A percentile compares a stretch with the other conserved stretches of the same genome.
phyloP scores from a whole-genome alignment of 2,113 vertebrate genomes.

The Rhineura floridana region DNA sequence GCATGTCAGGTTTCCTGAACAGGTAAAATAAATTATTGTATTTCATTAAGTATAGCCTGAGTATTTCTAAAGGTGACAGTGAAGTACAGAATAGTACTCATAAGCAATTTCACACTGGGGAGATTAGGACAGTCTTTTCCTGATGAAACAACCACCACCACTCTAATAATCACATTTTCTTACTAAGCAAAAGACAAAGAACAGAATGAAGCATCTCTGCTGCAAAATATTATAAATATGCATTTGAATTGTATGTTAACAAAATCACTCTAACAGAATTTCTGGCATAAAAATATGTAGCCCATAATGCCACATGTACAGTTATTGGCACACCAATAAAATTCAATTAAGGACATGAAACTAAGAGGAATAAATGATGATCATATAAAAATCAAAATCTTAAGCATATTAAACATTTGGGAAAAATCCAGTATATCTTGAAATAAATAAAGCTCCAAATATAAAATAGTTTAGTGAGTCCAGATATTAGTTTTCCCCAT shows the following conservation, averaged over 20 bases:
- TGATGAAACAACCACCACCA: constrained; percentile 6
- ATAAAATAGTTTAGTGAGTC: background rate
- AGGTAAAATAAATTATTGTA: constrained; percentile 19
- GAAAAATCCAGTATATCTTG: background rate
- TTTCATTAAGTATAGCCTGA: constrained; percentile 13
- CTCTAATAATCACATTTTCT: background rate
- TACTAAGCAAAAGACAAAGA: background rate
- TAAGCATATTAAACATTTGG: background rate
- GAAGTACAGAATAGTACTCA: background rate
- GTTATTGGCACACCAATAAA: background rate
- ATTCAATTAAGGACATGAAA: background rate
- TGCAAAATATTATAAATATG: background rate
- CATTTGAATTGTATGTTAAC: background rate
- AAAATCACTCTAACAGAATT: background rate
- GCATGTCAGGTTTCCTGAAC: background rate
- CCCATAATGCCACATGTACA: background rate
- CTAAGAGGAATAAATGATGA: background rate
- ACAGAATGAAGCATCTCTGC: background rate
- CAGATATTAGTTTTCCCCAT: background rate
- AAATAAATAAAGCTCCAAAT: background rate
- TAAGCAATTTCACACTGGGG: constrained; percentile 9
- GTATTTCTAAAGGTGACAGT: constrained; percentile 17
- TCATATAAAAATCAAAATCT: background rate
- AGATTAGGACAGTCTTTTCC: background rate
- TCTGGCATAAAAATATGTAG: background rate